Evolutionary conservation across 2,888 invertebrate genomes (phyloP).

Genomic region (Muschampia plurimacula): DNA sequence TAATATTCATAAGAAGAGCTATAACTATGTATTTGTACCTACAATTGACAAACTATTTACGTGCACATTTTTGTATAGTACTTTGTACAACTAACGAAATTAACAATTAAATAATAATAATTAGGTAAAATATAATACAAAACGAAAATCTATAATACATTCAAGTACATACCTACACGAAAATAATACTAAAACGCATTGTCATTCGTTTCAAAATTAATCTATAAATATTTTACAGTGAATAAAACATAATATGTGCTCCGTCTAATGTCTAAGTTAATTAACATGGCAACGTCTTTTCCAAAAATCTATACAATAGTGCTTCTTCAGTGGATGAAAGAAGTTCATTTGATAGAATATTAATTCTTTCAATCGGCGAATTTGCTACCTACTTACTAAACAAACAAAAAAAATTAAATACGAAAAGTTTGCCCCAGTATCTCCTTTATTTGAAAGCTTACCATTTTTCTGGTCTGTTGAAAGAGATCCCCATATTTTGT

Average conservation of each 20-base stretch:
- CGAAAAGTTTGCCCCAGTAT: no score
- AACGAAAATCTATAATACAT: slow-evolving; percentile 41
- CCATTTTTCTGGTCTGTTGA: no score
- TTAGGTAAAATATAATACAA: slow-evolving; percentile 41
- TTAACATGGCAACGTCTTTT: slow-evolving; percentile 73
- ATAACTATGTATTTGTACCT: slow-evolving; percentile 44
- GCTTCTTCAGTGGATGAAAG: slow-evolving; percentile 28
- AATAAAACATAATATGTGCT: slow-evolving; percentile 51
- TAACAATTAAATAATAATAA: slow-evolving; percentile 32
- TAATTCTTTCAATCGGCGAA: no score
- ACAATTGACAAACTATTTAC: slow-evolving; percentile 58
- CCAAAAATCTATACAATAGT: slow-evolving; percentile 49
- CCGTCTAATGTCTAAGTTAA: slow-evolving; percentile 52
- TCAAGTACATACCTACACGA: slow-evolving; percentile 58
- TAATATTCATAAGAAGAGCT: slow-evolving; percentile 53
- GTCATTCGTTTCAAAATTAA: slow-evolving; percentile 61
- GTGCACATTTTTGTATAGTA: slow-evolving; percentile 42
- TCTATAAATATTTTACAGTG: slow-evolving; percentile 46
- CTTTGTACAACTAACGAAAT: slow-evolving; percentile 39
- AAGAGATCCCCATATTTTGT: no score
- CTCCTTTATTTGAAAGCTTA: no score
- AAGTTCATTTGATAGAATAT: background rate
- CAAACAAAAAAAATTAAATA: no score
- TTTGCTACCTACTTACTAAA: no score
- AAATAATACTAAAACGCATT: slow-evolving; percentile 83